Percentiles rank a stretch among this genome's conserved stretches.
These are phyloP conservation scores for Corythoichthys haematopterus DNA, from an alignment of 2,113 vertebrate genomes.

Conservation along the genomic window DNA sequence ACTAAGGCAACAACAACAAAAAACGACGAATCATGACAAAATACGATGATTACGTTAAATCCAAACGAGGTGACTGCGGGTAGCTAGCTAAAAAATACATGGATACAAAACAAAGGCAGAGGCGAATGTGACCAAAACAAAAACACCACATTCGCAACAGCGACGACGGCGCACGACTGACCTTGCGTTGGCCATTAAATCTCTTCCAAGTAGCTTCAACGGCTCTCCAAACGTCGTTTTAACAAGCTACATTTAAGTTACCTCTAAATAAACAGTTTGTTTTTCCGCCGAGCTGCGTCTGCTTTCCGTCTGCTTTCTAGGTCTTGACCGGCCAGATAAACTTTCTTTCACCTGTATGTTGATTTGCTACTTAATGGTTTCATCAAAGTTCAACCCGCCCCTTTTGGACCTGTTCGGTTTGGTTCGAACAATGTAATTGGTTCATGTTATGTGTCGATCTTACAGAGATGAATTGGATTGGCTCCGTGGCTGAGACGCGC, in stretches of 20 bases:
- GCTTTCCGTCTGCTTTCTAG: not conserved
- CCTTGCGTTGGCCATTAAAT: conserved; percentile 6
- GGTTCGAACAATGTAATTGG: conserved; percentile 33
- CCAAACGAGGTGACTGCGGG: not conserved
- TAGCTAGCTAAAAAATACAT: conserved; percentile 8
- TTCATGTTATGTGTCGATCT: conserved; percentile 25
- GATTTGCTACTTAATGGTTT: conserved; percentile 37
- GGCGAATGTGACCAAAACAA: conserved; percentile 25
- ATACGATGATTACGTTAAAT: not conserved
- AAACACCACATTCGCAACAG: not conserved
- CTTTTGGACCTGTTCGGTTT: conserved; percentile 14
- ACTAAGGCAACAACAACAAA: not conserved
- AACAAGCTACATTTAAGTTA: not conserved
- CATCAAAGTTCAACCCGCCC: conserved; percentile 26
- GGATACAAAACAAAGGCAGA: conserved; percentile 49
- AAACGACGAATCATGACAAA: not conserved
- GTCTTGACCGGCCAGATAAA: conserved; percentile 31
- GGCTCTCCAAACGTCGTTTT: accelerated
- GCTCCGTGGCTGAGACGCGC: conserved; percentile 44
- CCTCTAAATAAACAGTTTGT: not conserved
- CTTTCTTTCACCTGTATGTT: conserved; percentile 36
- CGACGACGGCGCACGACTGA: conserved; percentile 7
- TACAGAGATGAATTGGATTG: conserved; percentile 29
- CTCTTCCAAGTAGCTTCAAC: not conserved
- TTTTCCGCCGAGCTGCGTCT: not conserved